Evolutionary conservation across 2,113 vertebrate species (phyloP).

Genomic region (Chrysemys picta): DNA sequence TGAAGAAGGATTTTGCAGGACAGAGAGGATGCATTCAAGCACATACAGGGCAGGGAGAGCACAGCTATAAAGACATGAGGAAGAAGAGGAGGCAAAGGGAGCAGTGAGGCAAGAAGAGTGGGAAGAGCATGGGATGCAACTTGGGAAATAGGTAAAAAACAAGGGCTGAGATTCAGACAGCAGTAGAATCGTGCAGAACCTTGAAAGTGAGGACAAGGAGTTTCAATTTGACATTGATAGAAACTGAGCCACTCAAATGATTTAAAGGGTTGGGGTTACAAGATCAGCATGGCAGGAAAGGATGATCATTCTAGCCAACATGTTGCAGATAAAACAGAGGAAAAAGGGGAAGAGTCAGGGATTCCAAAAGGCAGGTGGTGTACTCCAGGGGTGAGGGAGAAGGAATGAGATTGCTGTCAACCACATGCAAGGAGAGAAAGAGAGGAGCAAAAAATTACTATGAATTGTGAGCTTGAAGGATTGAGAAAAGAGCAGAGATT

Average conservation of each 20-base stretch:
- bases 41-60: not conserved
- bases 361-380: not conserved
- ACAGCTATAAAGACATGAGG: accelerated
- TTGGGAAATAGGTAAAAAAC: not conserved
- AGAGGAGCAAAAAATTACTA: not conserved
- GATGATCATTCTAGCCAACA: not conserved
- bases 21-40: not conserved
- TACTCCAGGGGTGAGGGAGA: not conserved
- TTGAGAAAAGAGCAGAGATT: not conserved
- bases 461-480: not conserved
- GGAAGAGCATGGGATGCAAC: not conserved
- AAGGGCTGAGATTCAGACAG: not conserved
- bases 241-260: accelerated
- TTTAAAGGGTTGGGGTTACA: not conserved
- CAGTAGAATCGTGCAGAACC: not conserved
- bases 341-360: not conserved
- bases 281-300: not conserved
- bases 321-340: not conserved
- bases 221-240: not conserved
- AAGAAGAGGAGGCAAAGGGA: not conserved
- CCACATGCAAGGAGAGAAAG: not conserved
- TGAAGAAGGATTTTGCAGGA: not conserved
- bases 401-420: not conserved
- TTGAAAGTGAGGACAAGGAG: accelerated
- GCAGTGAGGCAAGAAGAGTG: not conserved